Evolutionary conservation across 2,888 invertebrate species (phyloP).

Genomic region (Lasioglossum pauxillum): DNA sequence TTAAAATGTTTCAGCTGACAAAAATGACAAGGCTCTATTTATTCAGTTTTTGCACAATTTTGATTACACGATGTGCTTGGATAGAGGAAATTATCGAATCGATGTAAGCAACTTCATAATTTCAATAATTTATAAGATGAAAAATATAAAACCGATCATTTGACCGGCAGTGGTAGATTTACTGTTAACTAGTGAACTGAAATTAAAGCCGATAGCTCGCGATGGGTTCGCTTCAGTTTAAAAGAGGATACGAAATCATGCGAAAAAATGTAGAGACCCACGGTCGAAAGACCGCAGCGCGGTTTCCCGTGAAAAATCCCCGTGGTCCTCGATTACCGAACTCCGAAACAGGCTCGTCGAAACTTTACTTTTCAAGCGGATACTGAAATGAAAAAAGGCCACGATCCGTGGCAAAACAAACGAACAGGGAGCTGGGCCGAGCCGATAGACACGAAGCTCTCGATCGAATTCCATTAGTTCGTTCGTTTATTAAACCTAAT

Average conservation of each 20-base stretch:
- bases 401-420: neutral
- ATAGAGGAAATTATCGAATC: too few relatives aligned
- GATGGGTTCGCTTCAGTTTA: too few relatives aligned
- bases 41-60: too few relatives aligned
- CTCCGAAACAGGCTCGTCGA: neutral
- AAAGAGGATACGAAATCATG: neutral
- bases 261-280: neutral
- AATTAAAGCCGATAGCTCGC: too few relatives aligned
- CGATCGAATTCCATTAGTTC: constrained; percentile 8
- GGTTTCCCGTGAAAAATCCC: neutral
- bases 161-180: too few relatives aligned
- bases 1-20: too few relatives aligned
- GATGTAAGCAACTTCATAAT: too few relatives aligned
- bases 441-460: neutral
- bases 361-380: neutral
- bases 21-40: too few relatives aligned
- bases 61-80: too few relatives aligned
- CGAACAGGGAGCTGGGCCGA: neutral
- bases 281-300: neutral
- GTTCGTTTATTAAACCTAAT: constrained; percentile 8
- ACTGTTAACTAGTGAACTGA: too few relatives aligned
- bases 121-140: too few relatives aligned
- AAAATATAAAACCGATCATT: too few relatives aligned
- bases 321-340: neutral
- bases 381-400: neutral